Evolutionary conservation across 2,797 vertebrate species (phyloP), one percentile per base, ranked within the genome.

Genomic region (Diceros bicornis): DNA sequence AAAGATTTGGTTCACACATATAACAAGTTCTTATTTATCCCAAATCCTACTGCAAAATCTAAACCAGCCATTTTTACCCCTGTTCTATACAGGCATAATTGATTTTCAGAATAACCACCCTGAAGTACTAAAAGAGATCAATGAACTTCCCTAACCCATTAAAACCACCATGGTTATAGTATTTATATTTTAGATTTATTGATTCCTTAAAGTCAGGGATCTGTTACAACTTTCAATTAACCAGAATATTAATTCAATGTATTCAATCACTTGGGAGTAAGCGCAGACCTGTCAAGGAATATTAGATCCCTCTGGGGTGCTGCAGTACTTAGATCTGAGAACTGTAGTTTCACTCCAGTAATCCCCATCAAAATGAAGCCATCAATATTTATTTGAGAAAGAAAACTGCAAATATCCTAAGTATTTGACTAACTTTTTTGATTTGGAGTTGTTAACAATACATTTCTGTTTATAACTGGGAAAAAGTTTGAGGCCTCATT

Each of bases 31-130:
- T 93, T 34, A 52, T 14, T 75, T 93, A 77, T 55, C 50, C 4
- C 52, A 82, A 85, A 27, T 74, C 13, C 25, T 74, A 94, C 44
- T 69, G 7, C n/a, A 91, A 93, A 94, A 94, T 89, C 25, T 75
- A 52, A 85, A 91, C 10, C 12, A 93, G 52, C 7, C 50, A 17
- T 11, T 18, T 77, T 88, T 94, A 57, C 11, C 8, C 41, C 85
- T n/a, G 13, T 55, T 81, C 44, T 57, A 25, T 18, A 32, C 78
- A 52, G 44, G 12, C 20, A 20, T 50, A 93, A 62, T 2, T 79
- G 14, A 81, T 85, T 75, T 61, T 84, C 25, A 90, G 47, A 89
- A 72, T 62, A 68, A 92, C 27, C 62, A 47, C 8, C 4, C 13
- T 12, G 9, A 96, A 69, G 29, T 27, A 89, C 10, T 13, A 25